phyloP scores from a whole-genome alignment of 2,113 vertebrate genomes.

The Galeopterus variegatus region DNA sequence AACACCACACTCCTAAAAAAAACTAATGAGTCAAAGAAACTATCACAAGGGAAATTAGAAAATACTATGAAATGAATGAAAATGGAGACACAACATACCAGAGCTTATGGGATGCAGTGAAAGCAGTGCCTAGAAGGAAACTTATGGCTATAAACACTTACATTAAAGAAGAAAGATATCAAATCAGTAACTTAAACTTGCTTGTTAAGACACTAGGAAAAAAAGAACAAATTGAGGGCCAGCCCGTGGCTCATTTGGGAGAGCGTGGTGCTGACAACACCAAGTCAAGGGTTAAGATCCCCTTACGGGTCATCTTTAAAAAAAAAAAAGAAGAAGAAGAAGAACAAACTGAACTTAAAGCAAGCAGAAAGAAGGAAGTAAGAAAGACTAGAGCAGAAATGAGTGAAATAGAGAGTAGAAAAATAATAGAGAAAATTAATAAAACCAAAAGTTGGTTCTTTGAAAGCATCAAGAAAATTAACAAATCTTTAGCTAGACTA shows the following conservation, averaged over 20 bases:
- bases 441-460: background rate
- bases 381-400: background rate
- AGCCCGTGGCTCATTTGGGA: too few species aligned
- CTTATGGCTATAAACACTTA: background rate
- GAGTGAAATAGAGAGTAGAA: background rate
- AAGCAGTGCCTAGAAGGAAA: too few species aligned
- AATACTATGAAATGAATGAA: background rate
- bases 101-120: accelerated
- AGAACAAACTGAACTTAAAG: background rate
- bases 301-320: too few species aligned
- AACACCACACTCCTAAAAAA: background rate
- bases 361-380: background rate
- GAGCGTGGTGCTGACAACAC: too few species aligned
- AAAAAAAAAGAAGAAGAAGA: background rate
- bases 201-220: background rate
- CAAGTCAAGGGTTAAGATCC: too few species aligned
- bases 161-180: background rate
- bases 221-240: background rate
- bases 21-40: background rate
- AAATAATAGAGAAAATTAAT: background rate
- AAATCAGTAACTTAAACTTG: background rate
- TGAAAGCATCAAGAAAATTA: background rate
- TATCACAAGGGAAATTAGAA: background rate
- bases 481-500: background rate
- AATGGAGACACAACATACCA: background rate